Evolutionary conservation across 2,113 vertebrate species (phyloP).

Genomic region (Brienomyrus longianalis): DNA sequence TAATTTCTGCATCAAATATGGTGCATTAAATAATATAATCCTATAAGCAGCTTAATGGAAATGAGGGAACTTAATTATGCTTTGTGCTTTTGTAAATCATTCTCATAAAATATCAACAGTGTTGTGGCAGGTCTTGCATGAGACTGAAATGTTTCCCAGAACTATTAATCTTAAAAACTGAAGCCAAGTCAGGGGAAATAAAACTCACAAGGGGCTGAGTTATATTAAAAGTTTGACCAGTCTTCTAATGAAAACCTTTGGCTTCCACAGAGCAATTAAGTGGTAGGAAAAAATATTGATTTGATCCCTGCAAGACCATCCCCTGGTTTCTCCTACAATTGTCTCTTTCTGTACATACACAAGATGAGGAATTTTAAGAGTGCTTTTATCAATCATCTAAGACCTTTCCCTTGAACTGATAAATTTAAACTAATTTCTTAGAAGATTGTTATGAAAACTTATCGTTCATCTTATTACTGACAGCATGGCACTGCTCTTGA

Average conservation of each 20-base stretch:
- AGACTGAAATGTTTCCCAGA: slow-evolving; percentile 26
- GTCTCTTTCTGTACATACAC: slow-evolving; percentile 33
- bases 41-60: slow-evolving; percentile 62
- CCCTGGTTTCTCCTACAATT: slow-evolving; percentile 42
- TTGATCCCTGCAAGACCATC: slow-evolving; percentile 53
- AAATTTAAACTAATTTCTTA: not conserved
- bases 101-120: slow-evolving; percentile 39
- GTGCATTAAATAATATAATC: slow-evolving; percentile 56
- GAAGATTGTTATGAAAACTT: not conserved
- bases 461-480: not conserved
- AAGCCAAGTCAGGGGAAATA: slow-evolving; percentile 27
- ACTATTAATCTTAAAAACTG: slow-evolving; percentile 41
- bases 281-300: slow-evolving; percentile 54
- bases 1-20: slow-evolving; percentile 55
- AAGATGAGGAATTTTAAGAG: not conserved
- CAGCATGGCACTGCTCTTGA: not conserved
- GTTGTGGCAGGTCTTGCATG: slow-evolving; percentile 31
- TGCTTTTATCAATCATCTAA: not conserved
- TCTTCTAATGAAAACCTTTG: slow-evolving; percentile 53
- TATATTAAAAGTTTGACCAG: slow-evolving; percentile 63
- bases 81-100: slow-evolving; percentile 52
- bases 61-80: slow-evolving; percentile 61
- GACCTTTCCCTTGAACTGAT: not conserved
- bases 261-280: slow-evolving; percentile 56
- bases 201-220: slow-evolving; percentile 42